Evolutionary conservation across 2,888 invertebrate genomes (phyloP).

Genomic region (Notodonta dromedarius): DNA sequence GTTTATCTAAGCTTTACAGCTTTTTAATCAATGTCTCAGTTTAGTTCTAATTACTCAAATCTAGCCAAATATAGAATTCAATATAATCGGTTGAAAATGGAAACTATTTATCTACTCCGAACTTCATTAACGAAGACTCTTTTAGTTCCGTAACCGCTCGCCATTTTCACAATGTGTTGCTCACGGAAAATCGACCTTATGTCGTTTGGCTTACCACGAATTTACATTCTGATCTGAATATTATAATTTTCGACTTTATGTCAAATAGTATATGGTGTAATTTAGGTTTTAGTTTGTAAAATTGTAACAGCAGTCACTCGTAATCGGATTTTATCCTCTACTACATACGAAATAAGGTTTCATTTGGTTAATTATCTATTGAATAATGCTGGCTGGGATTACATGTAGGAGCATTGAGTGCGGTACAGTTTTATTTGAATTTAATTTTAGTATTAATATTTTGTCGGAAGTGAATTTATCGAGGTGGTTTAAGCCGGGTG

Average conservation of each 20-base stretch:
- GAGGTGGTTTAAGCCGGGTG: neutral
- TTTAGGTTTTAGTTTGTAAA: neutral
- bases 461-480: neutral
- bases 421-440: slow-evolving; percentile 3
- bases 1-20: too few species aligned
- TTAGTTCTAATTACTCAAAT: neutral
- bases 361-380: neutral
- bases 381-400: neutral
- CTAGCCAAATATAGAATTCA: neutral
- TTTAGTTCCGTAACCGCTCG: neutral
- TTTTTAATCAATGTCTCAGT: neutral
- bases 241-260: neutral
- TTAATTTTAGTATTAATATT: slow-evolving; percentile 4
- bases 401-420: neutral
- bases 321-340: neutral
- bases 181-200: neutral
- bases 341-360: neutral
- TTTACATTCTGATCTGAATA: neutral
- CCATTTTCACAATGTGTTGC: neutral
- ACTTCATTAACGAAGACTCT: neutral
- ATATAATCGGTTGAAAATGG: neutral
- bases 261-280: neutral
- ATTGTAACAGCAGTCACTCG: neutral
- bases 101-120: neutral
- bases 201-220: neutral